These are phyloP conservation scores for Anarrhichthys ocellatus DNA, from an alignment of 2,113 vertebrate genomes.

Conservation along the genomic window DNA sequence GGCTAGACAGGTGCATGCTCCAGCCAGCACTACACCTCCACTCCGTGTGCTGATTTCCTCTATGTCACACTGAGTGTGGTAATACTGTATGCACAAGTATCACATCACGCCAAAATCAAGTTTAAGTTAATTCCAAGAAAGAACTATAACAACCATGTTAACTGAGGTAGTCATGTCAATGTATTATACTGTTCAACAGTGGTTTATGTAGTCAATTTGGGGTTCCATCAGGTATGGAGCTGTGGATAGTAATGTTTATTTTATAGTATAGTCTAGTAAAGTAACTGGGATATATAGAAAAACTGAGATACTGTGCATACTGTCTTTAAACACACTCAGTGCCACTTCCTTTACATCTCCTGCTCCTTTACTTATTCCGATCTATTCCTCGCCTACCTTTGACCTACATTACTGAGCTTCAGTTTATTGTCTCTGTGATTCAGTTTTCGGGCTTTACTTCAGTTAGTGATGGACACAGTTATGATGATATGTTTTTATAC, in stretches of 20 bases:
- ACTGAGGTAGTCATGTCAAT: neutral
- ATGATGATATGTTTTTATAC: neutral
- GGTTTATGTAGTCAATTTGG: neutral
- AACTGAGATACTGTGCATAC: constrained; percentile 9
- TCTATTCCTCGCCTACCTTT: constrained; percentile 33
- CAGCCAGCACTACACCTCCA: constrained; percentile 8
- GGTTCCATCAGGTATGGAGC: neutral
- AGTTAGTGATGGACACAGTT: neutral
- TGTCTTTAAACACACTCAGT: constrained; percentile 24
- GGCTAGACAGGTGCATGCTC: constrained; percentile 82
- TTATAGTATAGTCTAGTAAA: neutral
- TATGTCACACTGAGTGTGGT: constrained; percentile 26
- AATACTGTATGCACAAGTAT: constrained; percentile 22
- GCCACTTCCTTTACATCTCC: constrained; percentile 3
- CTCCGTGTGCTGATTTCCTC: constrained; percentile 33
- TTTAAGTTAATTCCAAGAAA: neutral
- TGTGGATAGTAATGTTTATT: neutral
- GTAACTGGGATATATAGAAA: neutral
- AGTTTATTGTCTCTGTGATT: constrained; percentile 12
- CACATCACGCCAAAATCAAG: neutral
- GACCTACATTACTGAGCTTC: constrained; percentile 5
- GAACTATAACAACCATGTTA: neutral
- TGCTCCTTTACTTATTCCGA: neutral
- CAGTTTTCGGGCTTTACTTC: neutral
- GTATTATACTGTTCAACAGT: neutral